Evolutionary conservation across 2,113 vertebrate genomes (phyloP), one percentile per base, ranked within the genome.

Genomic region (Sander vitreus): DNA sequence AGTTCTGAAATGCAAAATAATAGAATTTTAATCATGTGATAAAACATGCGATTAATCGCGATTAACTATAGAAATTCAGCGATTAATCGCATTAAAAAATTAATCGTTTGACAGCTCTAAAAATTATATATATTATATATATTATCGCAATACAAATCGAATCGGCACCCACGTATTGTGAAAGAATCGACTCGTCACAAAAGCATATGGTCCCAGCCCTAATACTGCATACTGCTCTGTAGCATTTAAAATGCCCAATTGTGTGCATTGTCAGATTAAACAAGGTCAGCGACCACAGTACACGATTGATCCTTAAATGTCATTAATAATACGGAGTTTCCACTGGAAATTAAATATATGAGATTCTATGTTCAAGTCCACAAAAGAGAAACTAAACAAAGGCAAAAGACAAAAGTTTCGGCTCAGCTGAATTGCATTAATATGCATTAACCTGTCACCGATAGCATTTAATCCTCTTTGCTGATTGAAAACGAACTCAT

Each of bases 401-500:
- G 21, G 12, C 18, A 30, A 39, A 72, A 84, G 48, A 73, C 63
- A 74, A 85, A 84, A 75, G 70, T 81, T 78, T 30, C 23, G 45
- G 30, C 65, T 69, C 18, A 69, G 64, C 43, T 64, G 75, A 71
- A 55, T 64, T 39, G 67, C 82, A 86, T 81, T 82, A 84, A 83
- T 76, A 84, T 89, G 86, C 83, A 90, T 79, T 30, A 87, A 82
- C 25, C 30, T 79, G 76, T 83, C 83, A 83, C 47, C 76, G 71
- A 88, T 80, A 73, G 18, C 71, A 43, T 70, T 89, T 82, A 81
- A 86, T 91, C 86, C 76, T 67, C 60, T 73, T 59, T 57, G n/a
- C 66, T 85, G 84, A 90, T 86, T 72, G 66, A 83, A 91, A 90
- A 71, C 74, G 80, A 87, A 76, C 70, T 81, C 73, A 87, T 84